phyloP scores from a whole-genome alignment of 2,888 invertebrate genomes.

The Tigriopus californicus region DNA sequence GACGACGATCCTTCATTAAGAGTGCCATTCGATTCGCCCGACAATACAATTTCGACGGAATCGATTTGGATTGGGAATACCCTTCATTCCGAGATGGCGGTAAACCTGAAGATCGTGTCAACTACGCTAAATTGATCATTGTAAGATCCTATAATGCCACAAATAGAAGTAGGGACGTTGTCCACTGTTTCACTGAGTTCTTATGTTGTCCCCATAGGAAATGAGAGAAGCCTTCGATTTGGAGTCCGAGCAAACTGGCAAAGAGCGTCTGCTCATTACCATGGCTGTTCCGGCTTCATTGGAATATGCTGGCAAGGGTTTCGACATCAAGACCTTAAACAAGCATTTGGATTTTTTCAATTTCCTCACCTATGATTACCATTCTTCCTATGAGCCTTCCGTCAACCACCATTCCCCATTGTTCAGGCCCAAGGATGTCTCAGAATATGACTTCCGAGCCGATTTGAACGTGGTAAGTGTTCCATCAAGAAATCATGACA shows the following conservation, averaged over 20 bases:
- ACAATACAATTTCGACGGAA: constrained; percentile 77
- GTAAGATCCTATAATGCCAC: constrained; percentile 26
- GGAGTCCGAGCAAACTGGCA: constrained; percentile 63
- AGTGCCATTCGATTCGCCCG: constrained; percentile 49
- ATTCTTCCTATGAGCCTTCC: constrained; percentile 72
- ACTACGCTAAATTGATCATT: constrained; percentile 69
- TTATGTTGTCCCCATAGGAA: constrained; percentile 39
- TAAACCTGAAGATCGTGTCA: constrained; percentile 55
- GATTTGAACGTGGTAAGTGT: constrained; percentile 12
- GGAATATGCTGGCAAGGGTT: constrained; percentile 80
- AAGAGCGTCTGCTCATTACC: constrained; percentile 56
- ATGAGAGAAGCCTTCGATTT: constrained; percentile 69
- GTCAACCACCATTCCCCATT: constrained; percentile 80
- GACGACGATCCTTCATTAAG: constrained; percentile 59
- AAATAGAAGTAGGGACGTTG: background rate
- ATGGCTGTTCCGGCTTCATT: constrained; percentile 88
- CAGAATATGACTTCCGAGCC: background rate
- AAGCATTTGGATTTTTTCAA: constrained; percentile 81
- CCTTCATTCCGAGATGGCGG: constrained; percentile 60
- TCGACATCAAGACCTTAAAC: constrained; percentile 67
- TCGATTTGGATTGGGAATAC: constrained; percentile 78
- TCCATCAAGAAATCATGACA: background rate
- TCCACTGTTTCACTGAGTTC: background rate
- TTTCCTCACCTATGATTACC: constrained; percentile 74
- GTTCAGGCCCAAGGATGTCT: constrained; percentile 24